Evolutionary conservation across 2,888 invertebrate genomes (phyloP).

Genomic region (Machimus rusticus): DNA sequence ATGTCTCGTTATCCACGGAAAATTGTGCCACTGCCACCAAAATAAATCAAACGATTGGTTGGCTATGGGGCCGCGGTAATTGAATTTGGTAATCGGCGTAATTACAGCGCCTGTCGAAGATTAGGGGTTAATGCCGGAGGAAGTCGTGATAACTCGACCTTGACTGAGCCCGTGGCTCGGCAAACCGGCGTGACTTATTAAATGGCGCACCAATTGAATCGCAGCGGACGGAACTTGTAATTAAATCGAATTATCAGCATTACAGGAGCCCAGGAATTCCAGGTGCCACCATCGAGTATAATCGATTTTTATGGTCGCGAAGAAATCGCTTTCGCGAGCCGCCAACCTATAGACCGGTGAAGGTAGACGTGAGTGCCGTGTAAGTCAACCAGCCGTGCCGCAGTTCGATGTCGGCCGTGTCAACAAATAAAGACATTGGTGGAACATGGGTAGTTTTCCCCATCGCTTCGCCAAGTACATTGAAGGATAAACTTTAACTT

Average conservation of each 20-base stretch:
- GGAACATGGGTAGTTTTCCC: neutral
- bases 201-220: neutral
- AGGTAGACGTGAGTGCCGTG: neutral
- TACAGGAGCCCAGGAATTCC: neutral
- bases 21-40: slow-evolving; percentile 3
- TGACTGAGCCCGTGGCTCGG: neutral
- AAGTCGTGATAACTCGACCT: neutral
- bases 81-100: slow-evolving; percentile 6
- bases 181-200: neutral
- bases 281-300: neutral
- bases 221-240: neutral
- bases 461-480: neutral
- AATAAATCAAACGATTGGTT: neutral
- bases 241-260: slow-evolving; percentile 11
- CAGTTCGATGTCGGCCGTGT: neutral
- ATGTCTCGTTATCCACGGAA: slow-evolving; percentile 11
- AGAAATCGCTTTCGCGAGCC: neutral
- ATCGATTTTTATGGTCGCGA: neutral
- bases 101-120: neutral
- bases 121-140: slow-evolving; percentile 7
- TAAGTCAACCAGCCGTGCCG: neutral
- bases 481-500: neutral
- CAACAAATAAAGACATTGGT: slow-evolving; percentile 3
- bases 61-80: neutral
- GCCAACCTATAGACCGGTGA: neutral